A percentile compares a stretch with the other conserved stretches of the same genome.
These are phyloP conservation scores for Pseudolycoriella hygida DNA, from an alignment of 2,888 invertebrate genomes.

Conservation along the genomic window DNA sequence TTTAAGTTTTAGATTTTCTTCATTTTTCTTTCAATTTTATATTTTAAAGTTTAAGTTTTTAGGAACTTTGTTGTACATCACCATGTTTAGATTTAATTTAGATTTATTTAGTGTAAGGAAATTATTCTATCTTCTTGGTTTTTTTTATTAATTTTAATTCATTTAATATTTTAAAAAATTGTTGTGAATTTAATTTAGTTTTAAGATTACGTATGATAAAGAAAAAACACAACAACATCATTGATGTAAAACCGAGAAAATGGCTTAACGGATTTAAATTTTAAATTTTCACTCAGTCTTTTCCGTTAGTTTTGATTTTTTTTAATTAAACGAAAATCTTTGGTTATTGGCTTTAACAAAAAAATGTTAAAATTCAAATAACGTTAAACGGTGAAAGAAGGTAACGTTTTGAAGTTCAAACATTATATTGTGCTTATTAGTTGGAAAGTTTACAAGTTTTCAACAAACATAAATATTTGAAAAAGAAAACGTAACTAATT, in stretches of 20 bases:
- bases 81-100: conserved; percentile 8
- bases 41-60: conserved; percentile 7
- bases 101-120: neutral
- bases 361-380: neutral
- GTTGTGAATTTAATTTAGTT: neutral
- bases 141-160: neutral
- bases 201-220: too few relatives aligned
- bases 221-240: conserved; percentile 5
- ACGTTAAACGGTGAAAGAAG: too few relatives aligned
- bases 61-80: conserved; percentile 17
- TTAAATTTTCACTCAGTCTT: conserved; percentile 34
- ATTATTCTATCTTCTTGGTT: too few relatives aligned
- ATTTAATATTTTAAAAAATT: conserved; percentile 2
- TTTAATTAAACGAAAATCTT: conserved; percentile 4
- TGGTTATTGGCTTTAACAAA: neutral
- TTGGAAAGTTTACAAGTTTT: too few relatives aligned
- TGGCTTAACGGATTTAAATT: conserved; percentile 29
- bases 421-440: too few relatives aligned
- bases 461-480: too few relatives aligned
- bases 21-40: too few relatives aligned
- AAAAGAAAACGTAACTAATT: too few relatives aligned
- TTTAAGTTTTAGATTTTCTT: too few relatives aligned
- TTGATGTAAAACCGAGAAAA: conserved; percentile 15
- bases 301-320: conserved; percentile 29
- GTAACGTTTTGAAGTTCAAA: too few relatives aligned